Percentiles rank a stretch among this genome's conserved stretches.
Evolutionary conservation across 2,888 invertebrate species (phyloP).

Genomic region (Protonemura montana): DNA sequence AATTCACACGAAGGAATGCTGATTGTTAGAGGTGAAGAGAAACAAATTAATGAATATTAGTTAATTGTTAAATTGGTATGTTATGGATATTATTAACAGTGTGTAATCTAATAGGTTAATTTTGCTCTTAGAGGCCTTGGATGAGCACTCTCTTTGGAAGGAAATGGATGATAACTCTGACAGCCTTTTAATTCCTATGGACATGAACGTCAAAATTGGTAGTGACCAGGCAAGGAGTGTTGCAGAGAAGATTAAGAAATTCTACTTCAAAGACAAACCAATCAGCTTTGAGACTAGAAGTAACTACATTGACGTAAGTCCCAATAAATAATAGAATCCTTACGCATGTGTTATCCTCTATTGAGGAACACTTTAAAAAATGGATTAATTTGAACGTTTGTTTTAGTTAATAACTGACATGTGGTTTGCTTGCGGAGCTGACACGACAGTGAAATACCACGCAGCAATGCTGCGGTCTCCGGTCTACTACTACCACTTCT

Average conservation of each 20-base stretch:
- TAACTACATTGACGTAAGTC: conserved; percentile 43
- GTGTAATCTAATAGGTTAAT: too few relatives aligned
- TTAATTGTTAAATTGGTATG: too few relatives aligned
- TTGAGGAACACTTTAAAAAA: too few relatives aligned
- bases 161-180: conserved; percentile 39
- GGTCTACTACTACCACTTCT: conserved; percentile 45
- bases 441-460: conserved; percentile 34
- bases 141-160: conserved; percentile 29
- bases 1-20: conserved; percentile 37
- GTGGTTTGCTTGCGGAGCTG: conserved; percentile 43
- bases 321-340: background rate
- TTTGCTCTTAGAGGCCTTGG: conserved; percentile 45
- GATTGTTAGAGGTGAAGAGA: conserved; percentile 26
- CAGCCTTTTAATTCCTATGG: conserved; percentile 14
- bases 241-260: conserved; percentile 40
- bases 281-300: conserved; percentile 37
- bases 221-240: conserved; percentile 20
- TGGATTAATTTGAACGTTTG: background rate
- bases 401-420: conserved; percentile 42
- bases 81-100: too few relatives aligned
- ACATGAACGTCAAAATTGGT: conserved; percentile 19
- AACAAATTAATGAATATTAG: too few relatives aligned
- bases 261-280: conserved; percentile 44
- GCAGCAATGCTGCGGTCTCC: conserved; percentile 30
- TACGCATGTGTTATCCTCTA: too few relatives aligned